These are phyloP conservation scores for Aphelenchoides besseyi DNA, from an alignment of 1,140 invertebrate genomes.

Conservation along the genomic window DNA sequence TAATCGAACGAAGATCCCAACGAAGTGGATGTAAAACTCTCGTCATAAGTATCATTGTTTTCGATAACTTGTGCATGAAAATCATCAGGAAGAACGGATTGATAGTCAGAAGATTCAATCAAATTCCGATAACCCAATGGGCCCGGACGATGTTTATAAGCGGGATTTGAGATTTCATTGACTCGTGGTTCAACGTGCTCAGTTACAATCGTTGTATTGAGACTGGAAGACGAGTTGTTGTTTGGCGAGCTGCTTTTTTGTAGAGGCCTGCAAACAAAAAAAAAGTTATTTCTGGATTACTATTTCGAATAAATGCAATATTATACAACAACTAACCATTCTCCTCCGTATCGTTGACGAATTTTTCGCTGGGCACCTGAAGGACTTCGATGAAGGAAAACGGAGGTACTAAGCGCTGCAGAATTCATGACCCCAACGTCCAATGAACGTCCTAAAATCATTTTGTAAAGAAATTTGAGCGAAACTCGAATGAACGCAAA, in stretches of 20 bases:
- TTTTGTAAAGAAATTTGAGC: neutral
- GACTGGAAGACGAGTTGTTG: neutral
- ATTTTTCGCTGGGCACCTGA: slow-evolving; percentile 16
- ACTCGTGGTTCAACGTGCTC: neutral
- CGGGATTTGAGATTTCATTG: neutral
- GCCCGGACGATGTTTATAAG: neutral
- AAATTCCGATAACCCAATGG: slow-evolving; percentile 5
- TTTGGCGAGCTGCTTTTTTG: neutral
- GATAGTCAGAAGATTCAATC: slow-evolving; percentile 1
- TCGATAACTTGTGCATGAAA: neutral
- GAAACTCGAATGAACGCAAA: slow-evolving; percentile 1
- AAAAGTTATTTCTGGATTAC: slow-evolving; percentile 8
- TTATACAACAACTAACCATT: slow-evolving; percentile 15
- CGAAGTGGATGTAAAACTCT: neutral
- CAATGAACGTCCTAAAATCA: neutral
- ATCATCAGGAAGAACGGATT: neutral
- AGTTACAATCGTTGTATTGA: neutral
- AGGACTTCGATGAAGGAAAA: neutral
- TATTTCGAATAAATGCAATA: neutral
- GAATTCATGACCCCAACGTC: neutral
- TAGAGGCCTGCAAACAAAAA: neutral
- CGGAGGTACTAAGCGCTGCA: slow-evolving; percentile 3
- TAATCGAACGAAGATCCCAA: neutral
- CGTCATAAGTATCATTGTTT: neutral
- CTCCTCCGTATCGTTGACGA: neutral